phyloP scores from a whole-genome alignment of 2,888 invertebrate genomes.

The Rhamnusium bicolor region DNA sequence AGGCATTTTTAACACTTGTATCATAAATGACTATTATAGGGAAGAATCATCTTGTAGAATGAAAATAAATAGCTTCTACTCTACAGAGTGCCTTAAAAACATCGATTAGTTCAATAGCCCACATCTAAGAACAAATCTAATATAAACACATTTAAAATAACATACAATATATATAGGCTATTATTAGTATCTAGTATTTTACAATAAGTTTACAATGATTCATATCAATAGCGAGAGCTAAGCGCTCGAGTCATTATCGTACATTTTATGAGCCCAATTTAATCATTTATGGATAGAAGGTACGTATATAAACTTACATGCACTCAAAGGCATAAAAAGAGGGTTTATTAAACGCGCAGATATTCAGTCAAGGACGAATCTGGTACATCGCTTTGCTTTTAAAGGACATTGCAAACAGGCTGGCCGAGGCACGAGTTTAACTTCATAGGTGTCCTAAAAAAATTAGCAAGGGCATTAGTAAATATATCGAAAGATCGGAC shows the following conservation, averaged over 20 bases:
- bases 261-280: constrained; percentile 20
- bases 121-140: no score
- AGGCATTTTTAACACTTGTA: no score
- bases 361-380: constrained; percentile 19
- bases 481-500: no score
- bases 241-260: constrained; percentile 5
- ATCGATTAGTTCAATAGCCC: no score
- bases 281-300: constrained; percentile 22
- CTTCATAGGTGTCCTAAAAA: neutral
- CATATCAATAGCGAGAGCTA: neutral
- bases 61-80: no score
- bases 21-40: no score
- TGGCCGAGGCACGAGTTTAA: neutral
- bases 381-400: neutral
- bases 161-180: no score
- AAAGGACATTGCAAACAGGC: neutral
- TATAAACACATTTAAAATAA: no score
- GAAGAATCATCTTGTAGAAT: no score
- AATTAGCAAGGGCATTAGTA: neutral
- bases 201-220: constrained; percentile 9
- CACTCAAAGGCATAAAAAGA: constrained; percentile 6
- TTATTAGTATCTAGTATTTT: constrained; percentile 7
- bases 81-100: no score
- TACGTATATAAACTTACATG: constrained; percentile 10
- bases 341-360: constrained; percentile 10